phyloP scores from a whole-genome alignment of 2,113 vertebrate genomes.

The Daboia siamensis region DNA sequence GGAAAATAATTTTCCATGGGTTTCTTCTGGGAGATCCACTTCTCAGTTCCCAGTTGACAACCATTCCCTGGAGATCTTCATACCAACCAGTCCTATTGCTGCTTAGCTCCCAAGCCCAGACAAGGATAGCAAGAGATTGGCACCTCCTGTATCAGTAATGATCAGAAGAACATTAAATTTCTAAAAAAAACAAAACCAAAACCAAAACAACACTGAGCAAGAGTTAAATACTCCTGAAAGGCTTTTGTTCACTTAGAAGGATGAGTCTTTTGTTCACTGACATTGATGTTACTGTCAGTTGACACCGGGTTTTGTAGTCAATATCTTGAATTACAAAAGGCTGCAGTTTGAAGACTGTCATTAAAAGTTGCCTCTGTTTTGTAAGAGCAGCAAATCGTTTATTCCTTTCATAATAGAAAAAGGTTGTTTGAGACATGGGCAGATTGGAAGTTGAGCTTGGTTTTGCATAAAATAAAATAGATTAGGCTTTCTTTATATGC shows the following conservation, averaged over 20 bases:
- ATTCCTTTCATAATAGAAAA: constrained; percentile 53
- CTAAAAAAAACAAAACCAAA: background rate
- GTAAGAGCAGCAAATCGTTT: constrained; percentile 56
- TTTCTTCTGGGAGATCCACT: background rate
- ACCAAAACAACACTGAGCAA: background rate
- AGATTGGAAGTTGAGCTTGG: constrained; percentile 47
- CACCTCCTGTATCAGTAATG: background rate
- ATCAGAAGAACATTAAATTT: background rate
- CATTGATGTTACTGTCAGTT: constrained; percentile 59
- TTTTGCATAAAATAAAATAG: constrained; percentile 17
- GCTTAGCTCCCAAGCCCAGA: background rate
- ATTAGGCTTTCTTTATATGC: constrained; percentile 37
- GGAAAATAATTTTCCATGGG: background rate
- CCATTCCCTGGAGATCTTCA: background rate
- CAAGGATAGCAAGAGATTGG: background rate
- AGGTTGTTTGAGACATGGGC: constrained; percentile 38
- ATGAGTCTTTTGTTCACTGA: constrained; percentile 48
- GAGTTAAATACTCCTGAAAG: constrained; percentile 49
- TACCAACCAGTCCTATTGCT: background rate
- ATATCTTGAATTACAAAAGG: constrained; percentile 61
- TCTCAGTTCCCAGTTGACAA: background rate
- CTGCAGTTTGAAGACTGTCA: constrained; percentile 49
- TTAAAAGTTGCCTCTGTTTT: constrained; percentile 58
- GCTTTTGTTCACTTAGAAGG: constrained; percentile 42
- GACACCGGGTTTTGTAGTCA: constrained; percentile 63